These are phyloP conservation scores for Synanthedon vespiformis DNA, from an alignment of 2,888 invertebrate species.

Conservation along the genomic window DNA sequence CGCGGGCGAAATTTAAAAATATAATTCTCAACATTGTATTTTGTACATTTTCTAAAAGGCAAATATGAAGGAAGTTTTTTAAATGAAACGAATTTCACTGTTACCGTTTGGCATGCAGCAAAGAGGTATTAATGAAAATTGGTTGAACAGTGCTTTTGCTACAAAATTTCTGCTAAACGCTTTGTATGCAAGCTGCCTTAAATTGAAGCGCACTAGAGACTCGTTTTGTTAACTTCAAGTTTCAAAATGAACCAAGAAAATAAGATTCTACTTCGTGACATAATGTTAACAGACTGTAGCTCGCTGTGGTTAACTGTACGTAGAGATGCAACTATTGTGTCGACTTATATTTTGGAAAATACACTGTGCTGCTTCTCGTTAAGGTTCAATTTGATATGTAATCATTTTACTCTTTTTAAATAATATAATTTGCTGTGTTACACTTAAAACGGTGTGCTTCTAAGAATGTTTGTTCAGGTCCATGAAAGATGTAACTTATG, in stretches of 20 bases:
- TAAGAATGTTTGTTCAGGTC: no score
- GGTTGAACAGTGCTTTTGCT: no score
- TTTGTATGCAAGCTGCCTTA: not conserved
- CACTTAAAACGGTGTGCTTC: slow-evolving; percentile 23
- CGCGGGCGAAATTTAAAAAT: no score
- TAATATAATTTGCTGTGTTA: slow-evolving; percentile 46
- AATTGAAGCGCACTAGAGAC: not conserved
- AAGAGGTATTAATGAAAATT: no score
- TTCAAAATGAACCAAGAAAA: not conserved
- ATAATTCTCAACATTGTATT: no score
- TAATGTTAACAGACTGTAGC: slow-evolving; percentile 33
- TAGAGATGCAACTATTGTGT: slow-evolving; percentile 18
- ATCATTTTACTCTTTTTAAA: slow-evolving; percentile 21
- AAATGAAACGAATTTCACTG: no score
- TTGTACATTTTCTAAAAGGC: no score
- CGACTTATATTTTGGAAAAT: not conserved
- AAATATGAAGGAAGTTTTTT: no score
- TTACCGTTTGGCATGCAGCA: no score
- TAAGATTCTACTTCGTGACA: slow-evolving; percentile 22
- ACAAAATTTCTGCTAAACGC: not conserved
- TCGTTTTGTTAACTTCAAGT: not conserved
- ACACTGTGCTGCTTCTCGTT: slow-evolving; percentile 6
- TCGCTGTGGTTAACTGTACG: slow-evolving; percentile 23
- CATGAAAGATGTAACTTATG: no score
- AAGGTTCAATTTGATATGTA: slow-evolving; percentile 13